phyloP scores from a whole-genome alignment of 2,888 invertebrate species.

The Spicauda simplicius region DNA sequence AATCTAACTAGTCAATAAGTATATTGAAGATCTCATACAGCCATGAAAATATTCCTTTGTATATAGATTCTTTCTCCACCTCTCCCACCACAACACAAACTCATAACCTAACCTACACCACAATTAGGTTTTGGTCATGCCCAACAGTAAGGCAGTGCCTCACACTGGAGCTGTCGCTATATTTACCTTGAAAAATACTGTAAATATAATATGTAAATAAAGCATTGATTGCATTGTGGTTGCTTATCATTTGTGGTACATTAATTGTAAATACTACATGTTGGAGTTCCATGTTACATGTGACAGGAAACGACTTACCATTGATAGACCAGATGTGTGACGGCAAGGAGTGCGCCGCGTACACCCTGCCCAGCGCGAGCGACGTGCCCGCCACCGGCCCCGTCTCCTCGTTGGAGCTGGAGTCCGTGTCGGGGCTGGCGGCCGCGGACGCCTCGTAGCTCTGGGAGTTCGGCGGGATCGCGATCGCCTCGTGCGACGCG shows the following conservation, averaged over 20 bases:
- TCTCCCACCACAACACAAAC: too few relatives aligned
- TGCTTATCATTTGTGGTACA: not conserved
- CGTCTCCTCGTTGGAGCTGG: slow-evolving; percentile 88
- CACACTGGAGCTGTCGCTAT: not conserved
- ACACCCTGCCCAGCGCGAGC: slow-evolving; percentile 90
- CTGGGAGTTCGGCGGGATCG: slow-evolving; percentile 86
- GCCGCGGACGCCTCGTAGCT: slow-evolving; percentile 87
- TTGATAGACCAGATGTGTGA: slow-evolving; percentile 97
- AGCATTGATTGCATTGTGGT: not conserved
- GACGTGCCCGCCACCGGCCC: slow-evolving; percentile 69
- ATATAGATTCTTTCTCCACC: not conserved
- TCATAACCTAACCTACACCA: too few relatives aligned
- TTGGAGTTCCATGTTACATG: not conserved
- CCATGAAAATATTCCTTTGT: not conserved
- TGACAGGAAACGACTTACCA: slow-evolving; percentile 84
- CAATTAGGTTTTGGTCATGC: too few relatives aligned
- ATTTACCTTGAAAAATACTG: not conserved
- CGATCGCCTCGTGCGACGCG: slow-evolving; percentile 85
- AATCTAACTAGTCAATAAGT: not conserved
- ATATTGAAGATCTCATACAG: not conserved
- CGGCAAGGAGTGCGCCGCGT: slow-evolving; percentile 95
- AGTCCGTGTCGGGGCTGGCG: slow-evolving; percentile 88
- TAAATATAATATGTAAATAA: not conserved
- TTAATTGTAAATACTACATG: not conserved
- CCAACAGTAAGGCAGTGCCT: too few relatives aligned